Base-by-base conservation (phyloP, 1,140 invertebrate genomes). In the Sitobion miscanthi region DNA sequence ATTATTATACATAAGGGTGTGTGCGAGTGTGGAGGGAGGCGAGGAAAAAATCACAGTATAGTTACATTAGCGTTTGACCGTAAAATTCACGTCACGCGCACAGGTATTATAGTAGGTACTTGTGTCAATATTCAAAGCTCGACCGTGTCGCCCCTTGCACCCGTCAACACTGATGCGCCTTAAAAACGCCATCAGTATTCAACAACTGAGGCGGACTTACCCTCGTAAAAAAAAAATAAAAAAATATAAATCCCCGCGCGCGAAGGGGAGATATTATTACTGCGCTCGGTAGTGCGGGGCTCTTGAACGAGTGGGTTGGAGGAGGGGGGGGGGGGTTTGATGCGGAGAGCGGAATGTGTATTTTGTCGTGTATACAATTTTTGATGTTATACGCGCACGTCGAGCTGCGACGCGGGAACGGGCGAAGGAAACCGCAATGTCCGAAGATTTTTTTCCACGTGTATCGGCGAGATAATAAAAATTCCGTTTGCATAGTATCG, bases 51-150 rank as follows among this genome's bases (percentile, higher is more conserved):
- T 91, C 90, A 21, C 45, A 1, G 87, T n/a, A 38, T 38, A 49
- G 62, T 91, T 82, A 49, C 69, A 52, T 52, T 82, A 91, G 69
- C 38, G 69, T 82, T 82, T 49, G 47, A 49, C 45, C 62, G 47
- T 52, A 83, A 92, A 92, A 92, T 92, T 92, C 91, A 82, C 30
- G 77, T 92, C 91, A 92, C 91, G 91, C 77, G 47, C 91, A 42
- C 62, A 77, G 62, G 62, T 77, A 77, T 77, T 77, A 77, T 47
- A 1, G 35, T 82, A 92, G 91, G 91, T 92, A 92, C 69, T 85
- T 77, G 91, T 83, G 91, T 82, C 91, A 92, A 92, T 92, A 92
- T 92, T 92, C 69, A 92, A 92, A 92, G 91, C 69, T 92, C 91
- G 69, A n/a, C 47, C 69, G n/a, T 30, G 47, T 77, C 90, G 69